phyloP scores from a whole-genome alignment of 2,888 invertebrate genomes.

The Agrotis puta region DNA sequence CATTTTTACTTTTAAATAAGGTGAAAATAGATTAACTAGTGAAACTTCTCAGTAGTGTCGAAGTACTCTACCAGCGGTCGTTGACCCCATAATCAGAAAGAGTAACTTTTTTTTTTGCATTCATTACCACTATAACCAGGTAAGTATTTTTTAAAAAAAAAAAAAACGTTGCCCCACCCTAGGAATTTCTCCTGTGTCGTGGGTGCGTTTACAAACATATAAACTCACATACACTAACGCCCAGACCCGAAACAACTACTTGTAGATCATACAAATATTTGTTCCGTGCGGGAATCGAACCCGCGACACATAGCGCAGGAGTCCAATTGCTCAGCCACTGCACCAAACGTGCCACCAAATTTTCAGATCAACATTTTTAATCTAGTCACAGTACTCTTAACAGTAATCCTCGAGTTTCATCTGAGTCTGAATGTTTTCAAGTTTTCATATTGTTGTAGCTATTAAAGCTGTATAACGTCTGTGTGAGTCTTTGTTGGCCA shows the following conservation, averaged over 20 bases:
- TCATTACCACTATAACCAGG: not conserved
- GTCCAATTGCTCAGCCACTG: too few species aligned
- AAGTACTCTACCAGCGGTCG: not conserved
- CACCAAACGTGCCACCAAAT: too few species aligned
- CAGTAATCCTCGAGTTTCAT: conserved; percentile 40
- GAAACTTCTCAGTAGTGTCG: not conserved
- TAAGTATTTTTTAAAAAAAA: too few species aligned
- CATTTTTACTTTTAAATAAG: not conserved
- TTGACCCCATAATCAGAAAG: not conserved
- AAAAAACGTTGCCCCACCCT: too few species aligned
- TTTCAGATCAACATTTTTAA: conserved; percentile 27
- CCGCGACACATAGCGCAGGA: too few species aligned
- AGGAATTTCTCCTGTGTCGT: too few species aligned
- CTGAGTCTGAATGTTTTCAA: conserved; percentile 44
- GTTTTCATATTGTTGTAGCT: conserved; percentile 51
- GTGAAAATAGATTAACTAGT: not conserved
- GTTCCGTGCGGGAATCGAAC: too few species aligned
- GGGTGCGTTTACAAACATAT: too few species aligned
- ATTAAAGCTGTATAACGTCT: conserved; percentile 50
- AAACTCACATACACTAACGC: too few species aligned
- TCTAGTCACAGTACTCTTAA: conserved; percentile 8
- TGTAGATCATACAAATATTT: too few species aligned
- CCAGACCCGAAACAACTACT: too few species aligned
- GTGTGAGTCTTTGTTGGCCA: conserved; percentile 19
- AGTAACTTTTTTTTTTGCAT: not conserved